Percentiles rank a stretch among this genome's conserved stretches.
Conservation (phyloP, 2,888 invertebrate species). For the Cetonia aurata region DNA sequence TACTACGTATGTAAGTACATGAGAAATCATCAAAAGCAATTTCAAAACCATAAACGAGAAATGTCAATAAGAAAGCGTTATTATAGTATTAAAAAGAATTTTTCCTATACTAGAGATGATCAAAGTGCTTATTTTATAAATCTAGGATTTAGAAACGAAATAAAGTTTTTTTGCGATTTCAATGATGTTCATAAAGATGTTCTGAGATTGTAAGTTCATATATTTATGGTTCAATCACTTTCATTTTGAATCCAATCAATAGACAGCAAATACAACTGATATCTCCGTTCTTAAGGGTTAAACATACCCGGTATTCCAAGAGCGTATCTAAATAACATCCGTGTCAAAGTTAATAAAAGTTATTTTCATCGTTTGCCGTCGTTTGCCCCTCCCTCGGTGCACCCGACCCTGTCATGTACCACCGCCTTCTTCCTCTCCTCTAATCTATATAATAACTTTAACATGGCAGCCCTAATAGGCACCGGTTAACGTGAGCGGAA, state of each 20-base stretch:
- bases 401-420: neutral
- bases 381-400: neutral
- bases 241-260: neutral
- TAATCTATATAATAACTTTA: conserved; percentile 41
- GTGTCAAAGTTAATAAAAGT: conserved; percentile 37
- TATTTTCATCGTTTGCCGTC: conserved; percentile 22
- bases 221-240: too few species aligned
- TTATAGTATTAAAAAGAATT: too few species aligned
- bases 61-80: too few species aligned
- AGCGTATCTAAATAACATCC: conserved; percentile 30
- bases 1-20: too few species aligned
- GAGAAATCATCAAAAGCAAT: too few species aligned
- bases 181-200: too few species aligned
- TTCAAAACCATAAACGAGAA: too few species aligned
- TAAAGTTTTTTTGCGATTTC: too few species aligned
- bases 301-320: conserved; percentile 9
- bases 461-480: conserved; percentile 41
- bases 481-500: conserved; percentile 42
- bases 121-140: too few species aligned
- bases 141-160: too few species aligned
- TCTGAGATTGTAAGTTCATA: too few species aligned
- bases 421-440: conserved; percentile 23
- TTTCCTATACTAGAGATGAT: too few species aligned
- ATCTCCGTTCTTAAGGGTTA: neutral
- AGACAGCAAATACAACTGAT: neutral